A percentile compares a stretch with the other conserved stretches of the same genome.
Evolutionary conservation across 2,888 invertebrate species (phyloP).

Genomic region (Amiota mariae): DNA sequence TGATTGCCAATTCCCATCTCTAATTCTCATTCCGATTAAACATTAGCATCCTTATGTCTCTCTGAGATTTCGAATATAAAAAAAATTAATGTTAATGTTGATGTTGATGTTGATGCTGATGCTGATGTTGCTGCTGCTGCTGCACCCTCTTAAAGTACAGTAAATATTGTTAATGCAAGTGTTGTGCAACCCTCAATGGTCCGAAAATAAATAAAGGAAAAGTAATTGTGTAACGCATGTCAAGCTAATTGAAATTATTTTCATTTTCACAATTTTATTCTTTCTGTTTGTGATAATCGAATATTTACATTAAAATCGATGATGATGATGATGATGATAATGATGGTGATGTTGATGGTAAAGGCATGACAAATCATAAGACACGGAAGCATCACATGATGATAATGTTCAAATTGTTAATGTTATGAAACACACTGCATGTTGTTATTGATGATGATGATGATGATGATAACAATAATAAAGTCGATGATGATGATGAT

Average conservation of each 20-base stretch:
- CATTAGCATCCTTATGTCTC: too few relatives aligned
- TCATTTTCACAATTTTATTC: not conserved
- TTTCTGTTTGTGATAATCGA: slow-evolving; percentile 30
- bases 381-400: too few relatives aligned
- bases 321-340: not conserved
- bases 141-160: too few relatives aligned
- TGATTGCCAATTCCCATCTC: slow-evolving; percentile 18
- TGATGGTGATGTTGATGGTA: not conserved
- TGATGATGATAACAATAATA: too few relatives aligned
- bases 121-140: slow-evolving; percentile 2
- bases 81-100: not conserved
- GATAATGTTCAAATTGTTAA: not conserved
- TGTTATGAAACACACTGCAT: not conserved
- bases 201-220: slow-evolving; percentile 36
- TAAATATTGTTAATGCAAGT: too few relatives aligned
- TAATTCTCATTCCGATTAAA: too few relatives aligned
- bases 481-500: too few relatives aligned
- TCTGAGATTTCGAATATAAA: not conserved
- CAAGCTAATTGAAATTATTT: slow-evolving; percentile 46
- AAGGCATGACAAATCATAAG: slow-evolving; percentile 4
- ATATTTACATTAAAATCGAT: slow-evolving; percentile 33
- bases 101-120: slow-evolving; percentile 4
- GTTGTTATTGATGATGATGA: too few relatives aligned
- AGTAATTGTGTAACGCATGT: slow-evolving; percentile 47
- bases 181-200: not conserved